Evolutionary conservation across 1,140 invertebrate species (phyloP), one percentile per base, ranked within the genome.

Genomic region (Brachionus asplanchnoidis): DNA sequence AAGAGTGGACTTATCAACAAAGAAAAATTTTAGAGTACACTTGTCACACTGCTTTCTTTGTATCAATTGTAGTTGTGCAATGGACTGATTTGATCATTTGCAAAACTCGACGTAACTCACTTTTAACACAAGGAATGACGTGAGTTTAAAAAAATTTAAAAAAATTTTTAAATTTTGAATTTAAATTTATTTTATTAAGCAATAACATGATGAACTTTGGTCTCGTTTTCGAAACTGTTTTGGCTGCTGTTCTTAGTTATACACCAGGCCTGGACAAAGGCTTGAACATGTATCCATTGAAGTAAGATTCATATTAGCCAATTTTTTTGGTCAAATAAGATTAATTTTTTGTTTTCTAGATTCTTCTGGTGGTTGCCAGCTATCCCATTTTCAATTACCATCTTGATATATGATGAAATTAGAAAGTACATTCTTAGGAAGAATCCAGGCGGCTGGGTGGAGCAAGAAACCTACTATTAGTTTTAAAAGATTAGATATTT

Each of bases 41-140:
- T 73, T 98, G 96, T 91, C 97, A 99, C 91, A 98, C 97, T 85
- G 96, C 96, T 80, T 99, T 98, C 93, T 99, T 99, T 91, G 94
- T 97, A 26, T 95, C 96, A 60, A 98, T 98, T 91, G 97, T 98
- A 32, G 94, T 98, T 86, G 97, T 98, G 86, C 97, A 99, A 90
- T 98, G 97, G 97, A 95, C 97, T 86, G 96, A 98, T 93, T 92
- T 98, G 91, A 97, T 98, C 90, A 96, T 98, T 88, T 98, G 96
- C 91, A 98, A 99, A 92, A 99, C 97, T 85, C 93, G 97, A 87
- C 93, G 95, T 87, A 96, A 97, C 89, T 98, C 96, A 50, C 94
- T 99, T 88, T 91, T 98, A 86, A 96, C 98, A 88, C 97, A 99
- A 89, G 96, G 96, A 91, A 98, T 99, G 86, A 90, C 89, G 73